Conservation (phyloP, 1,140 invertebrate genomes). For the Pygmarrhopalites habei region DNA sequence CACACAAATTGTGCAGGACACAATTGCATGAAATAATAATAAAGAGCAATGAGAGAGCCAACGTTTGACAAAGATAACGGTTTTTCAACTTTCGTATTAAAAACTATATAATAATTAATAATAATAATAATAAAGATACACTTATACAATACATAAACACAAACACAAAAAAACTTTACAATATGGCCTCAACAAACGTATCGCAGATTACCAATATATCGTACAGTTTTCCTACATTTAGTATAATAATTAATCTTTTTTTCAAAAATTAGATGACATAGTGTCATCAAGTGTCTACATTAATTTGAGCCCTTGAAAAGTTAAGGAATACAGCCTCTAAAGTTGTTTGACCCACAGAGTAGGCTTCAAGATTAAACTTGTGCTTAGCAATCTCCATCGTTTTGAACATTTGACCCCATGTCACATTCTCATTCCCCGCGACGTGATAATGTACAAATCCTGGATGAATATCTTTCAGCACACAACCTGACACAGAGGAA, state of each 20-base stretch:
- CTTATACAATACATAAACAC: no score
- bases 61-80: no score
- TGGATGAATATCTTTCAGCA: constrained; percentile 39
- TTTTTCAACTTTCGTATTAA: no score
- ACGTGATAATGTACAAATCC: constrained; percentile 67
- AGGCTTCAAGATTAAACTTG: not conserved
- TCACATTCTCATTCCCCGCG: constrained; percentile 47
- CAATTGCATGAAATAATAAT: no score
- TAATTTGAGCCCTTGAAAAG: not conserved
- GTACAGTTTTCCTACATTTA: no score
- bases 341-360: not conserved
- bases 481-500: constrained; percentile 15
- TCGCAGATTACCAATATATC: no score
- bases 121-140: no score
- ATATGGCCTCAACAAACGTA: no score
- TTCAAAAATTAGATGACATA: not conserved
- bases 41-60: no score
- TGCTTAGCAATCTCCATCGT: constrained; percentile 57
- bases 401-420: constrained; percentile 67
- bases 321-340: not conserved
- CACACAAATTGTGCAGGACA: no score
- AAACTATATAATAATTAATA: no score
- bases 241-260: not conserved
- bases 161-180: no score
- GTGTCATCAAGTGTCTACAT: not conserved